Evolutionary conservation across 2,113 vertebrate species (phyloP), one percentile per base, ranked within the genome.

Genomic region (Semicossyphus pulcher): DNA sequence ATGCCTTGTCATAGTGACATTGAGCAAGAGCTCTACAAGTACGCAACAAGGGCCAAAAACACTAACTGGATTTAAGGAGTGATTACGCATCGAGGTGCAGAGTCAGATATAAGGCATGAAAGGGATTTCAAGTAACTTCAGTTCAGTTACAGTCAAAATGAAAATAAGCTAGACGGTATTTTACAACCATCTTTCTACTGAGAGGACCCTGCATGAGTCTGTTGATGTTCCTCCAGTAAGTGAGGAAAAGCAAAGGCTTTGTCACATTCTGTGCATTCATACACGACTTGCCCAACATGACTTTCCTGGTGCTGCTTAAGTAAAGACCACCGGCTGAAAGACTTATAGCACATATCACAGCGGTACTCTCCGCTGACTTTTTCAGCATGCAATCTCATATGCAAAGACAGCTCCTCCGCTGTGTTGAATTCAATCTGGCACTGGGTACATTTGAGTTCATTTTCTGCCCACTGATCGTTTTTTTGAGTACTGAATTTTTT

Each of bases 231-330:
- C 42, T 93, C 92, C 71, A 95, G 84, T 9, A 94, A 88, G 26
- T 92, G 90, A 47, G 90, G 93, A 75, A 93, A 94, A 75, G 93
- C 93, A 76, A 95, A 95, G 2, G 92, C 93, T 83, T 94, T 94
- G 70, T 94, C 94, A 79, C 94, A 95, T 78, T 94, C 94, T 12
- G 91, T 92, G 84, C 94, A 95, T 86, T 94, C 94, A 63, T 95
- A 95, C 1, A 94, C 93, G 45, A 94, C 86, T 66, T 94, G 88
- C 0, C 93, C 94, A 1, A 94, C 86, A 28, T 95, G 94, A 34
- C 90, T 92, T 75, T 94, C 93, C 80, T 94, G 93, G 72, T 95
- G 94, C 62, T 80, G 83, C 31, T 71, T 83, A 10, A 95, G 86
- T 52, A 84, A 83, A 65, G 81, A 71, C 60, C 72, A 73, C 23